A percentile compares a stretch with the other conserved stretches of the same genome.
Conservation (phyloP, 2,888 invertebrate species). For the Gandaritis pyraliata region DNA sequence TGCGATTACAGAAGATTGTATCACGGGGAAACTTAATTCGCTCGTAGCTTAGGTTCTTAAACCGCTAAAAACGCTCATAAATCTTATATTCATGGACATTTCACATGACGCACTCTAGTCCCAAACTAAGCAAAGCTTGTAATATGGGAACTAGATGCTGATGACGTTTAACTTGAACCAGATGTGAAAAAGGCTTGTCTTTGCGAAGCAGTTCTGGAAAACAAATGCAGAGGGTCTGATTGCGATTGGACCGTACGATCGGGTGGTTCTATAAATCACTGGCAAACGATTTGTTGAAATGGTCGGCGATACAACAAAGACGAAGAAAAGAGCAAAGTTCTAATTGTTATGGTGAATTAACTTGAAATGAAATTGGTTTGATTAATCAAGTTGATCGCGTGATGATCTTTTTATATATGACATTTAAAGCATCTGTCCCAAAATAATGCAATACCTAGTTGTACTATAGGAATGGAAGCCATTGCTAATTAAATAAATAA, state of each 20-base stretch:
- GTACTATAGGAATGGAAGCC: too few relatives aligned
- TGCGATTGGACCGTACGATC: constrained; percentile 38
- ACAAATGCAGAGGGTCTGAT: constrained; percentile 49
- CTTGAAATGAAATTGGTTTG: constrained; percentile 9
- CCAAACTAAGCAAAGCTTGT: too few relatives aligned
- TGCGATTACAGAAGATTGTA: constrained; percentile 43
- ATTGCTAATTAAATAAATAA: too few relatives aligned
- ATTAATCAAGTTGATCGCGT: background rate
- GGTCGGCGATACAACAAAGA: constrained; percentile 17
- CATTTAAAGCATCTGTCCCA: too few relatives aligned
- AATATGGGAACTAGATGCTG: too few relatives aligned
- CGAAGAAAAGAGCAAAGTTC: constrained; percentile 19
- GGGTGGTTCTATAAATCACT: constrained; percentile 43
- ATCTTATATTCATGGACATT: too few relatives aligned
- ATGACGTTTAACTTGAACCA: constrained; percentile 82
- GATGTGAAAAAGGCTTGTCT: constrained; percentile 49
- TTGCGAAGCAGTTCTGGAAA: constrained; percentile 49
- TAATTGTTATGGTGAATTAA: constrained; percentile 7
- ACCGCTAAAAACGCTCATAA: constrained; percentile 77
- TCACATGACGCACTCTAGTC: too few relatives aligned
- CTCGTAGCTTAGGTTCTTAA: constrained; percentile 57
- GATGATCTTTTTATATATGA: too few relatives aligned
- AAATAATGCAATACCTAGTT: too few relatives aligned
- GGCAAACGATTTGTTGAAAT: constrained; percentile 41
- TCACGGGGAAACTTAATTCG: constrained; percentile 48